Conservation (phyloP, 2,888 invertebrate genomes). For the Volucella zonaria region DNA sequence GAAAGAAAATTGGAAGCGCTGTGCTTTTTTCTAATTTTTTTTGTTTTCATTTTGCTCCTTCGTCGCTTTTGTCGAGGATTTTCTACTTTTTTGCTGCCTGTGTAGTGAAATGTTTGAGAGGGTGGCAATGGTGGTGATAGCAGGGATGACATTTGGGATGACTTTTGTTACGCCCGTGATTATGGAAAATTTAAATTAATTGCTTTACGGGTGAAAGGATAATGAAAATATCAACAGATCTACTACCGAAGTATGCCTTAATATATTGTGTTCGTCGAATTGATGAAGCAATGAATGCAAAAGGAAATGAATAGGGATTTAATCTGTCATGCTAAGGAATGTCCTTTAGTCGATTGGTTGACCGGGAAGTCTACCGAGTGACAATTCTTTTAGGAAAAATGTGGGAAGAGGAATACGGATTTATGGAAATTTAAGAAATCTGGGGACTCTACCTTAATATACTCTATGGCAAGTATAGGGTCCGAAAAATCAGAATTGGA, state of each 20-base stretch:
- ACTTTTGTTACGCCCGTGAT: constrained; percentile 58
- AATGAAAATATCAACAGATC: constrained; percentile 60
- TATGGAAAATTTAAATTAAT: constrained; percentile 57
- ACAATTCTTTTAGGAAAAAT: no score
- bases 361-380: no score
- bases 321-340: no score
- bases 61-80: constrained; percentile 1
- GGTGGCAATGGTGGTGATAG: neutral
- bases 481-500: no score
- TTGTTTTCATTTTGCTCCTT: neutral
- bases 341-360: no score
- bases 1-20: constrained; percentile 59
- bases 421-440: no score
- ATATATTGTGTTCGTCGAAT: neutral
- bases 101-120: neutral
- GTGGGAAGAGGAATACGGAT: no score
- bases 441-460: no score
- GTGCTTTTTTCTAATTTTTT: constrained; percentile 15
- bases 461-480: no score
- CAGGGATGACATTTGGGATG: constrained; percentile 27
- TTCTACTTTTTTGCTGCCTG: neutral
- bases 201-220: constrained; percentile 60
- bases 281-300: neutral
- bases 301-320: no score
- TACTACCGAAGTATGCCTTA: neutral